Percentiles rank a stretch among this genome's conserved stretches.
These are phyloP conservation scores for Otolemur crassicaudatus DNA, from an alignment of 2,797 vertebrate genomes.

Conservation along the genomic window DNA sequence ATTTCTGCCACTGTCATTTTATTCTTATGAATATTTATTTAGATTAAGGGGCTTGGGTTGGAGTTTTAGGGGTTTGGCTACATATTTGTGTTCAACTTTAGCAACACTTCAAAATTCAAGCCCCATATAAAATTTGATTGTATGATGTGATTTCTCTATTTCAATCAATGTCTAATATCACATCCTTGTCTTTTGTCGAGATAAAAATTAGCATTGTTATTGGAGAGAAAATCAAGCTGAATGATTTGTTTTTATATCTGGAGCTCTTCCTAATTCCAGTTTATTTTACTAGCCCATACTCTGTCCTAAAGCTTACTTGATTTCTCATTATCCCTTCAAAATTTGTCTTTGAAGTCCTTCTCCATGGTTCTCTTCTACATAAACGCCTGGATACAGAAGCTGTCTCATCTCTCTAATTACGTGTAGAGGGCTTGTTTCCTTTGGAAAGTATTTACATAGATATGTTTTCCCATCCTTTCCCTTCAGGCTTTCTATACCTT, in stretches of 20 bases:
- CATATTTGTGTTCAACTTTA: not conserved
- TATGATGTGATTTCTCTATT: not conserved
- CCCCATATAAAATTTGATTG: not conserved
- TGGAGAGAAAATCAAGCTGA: not conserved
- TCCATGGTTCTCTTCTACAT: not conserved
- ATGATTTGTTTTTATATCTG: not conserved
- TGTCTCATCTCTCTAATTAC: not conserved
- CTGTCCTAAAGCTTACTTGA: not conserved
- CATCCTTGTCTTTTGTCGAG: not conserved
- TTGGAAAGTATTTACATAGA: not conserved
- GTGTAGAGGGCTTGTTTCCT: not conserved
- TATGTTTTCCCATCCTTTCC: not conserved
- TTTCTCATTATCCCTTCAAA: not conserved
- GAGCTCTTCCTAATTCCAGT: not conserved
- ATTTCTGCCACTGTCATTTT: not conserved
- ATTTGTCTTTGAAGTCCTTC: not conserved
- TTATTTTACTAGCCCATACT: not conserved
- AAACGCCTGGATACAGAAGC: not conserved
- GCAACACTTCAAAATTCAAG: not conserved
- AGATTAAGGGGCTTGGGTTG: not conserved
- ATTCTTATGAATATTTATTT: not conserved
- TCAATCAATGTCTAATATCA: not conserved
- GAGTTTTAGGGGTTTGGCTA: not conserved
- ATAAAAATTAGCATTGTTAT: not conserved
- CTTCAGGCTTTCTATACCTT: not conserved